These are phyloP conservation scores for Zhuqinia jingwanae DNA, from an alignment of 2,888 invertebrate genomes.

Conservation along the genomic window DNA sequence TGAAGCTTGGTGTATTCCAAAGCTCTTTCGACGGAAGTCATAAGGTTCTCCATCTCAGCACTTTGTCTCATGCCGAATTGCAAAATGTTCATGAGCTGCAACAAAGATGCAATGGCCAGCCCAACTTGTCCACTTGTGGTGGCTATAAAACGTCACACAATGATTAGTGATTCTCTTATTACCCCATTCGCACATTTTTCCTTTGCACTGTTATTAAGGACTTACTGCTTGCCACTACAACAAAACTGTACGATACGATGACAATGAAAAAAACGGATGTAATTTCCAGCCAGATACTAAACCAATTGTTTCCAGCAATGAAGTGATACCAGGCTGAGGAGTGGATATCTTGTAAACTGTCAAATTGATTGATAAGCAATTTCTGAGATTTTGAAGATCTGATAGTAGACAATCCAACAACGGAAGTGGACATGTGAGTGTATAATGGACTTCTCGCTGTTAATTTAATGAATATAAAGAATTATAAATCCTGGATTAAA, in stretches of 20 bases:
- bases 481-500: too few species aligned
- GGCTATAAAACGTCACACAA: conserved; percentile 46
- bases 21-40: conserved; percentile 87
- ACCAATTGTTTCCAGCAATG: conserved; percentile 93
- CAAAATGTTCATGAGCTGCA: conserved; percentile 82
- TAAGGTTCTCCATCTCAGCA: conserved; percentile 92
- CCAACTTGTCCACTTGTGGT: conserved; percentile 80
- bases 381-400: conserved; percentile 92
- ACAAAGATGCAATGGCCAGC: conserved; percentile 80
- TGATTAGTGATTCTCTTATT: background rate
- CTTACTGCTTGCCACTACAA: conserved; percentile 85
- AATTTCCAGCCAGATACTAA: conserved; percentile 95
- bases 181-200: background rate
- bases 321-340: conserved; percentile 85
- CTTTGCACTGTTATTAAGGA: background rate
- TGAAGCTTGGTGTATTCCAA: conserved; percentile 82
- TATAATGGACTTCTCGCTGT: conserved; percentile 97
- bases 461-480: conserved; percentile 64
- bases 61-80: conserved; percentile 93
- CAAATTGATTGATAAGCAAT: conserved; percentile 89
- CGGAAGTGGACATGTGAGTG: conserved; percentile 92
- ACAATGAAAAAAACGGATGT: conserved; percentile 93
- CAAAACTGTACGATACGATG: conserved; percentile 91
- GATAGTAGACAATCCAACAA: conserved; percentile 93
- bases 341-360: conserved; percentile 85